Evolutionary conservation across 2,113 vertebrate genomes (phyloP).

Genomic region (Furnarius figulus): DNA sequence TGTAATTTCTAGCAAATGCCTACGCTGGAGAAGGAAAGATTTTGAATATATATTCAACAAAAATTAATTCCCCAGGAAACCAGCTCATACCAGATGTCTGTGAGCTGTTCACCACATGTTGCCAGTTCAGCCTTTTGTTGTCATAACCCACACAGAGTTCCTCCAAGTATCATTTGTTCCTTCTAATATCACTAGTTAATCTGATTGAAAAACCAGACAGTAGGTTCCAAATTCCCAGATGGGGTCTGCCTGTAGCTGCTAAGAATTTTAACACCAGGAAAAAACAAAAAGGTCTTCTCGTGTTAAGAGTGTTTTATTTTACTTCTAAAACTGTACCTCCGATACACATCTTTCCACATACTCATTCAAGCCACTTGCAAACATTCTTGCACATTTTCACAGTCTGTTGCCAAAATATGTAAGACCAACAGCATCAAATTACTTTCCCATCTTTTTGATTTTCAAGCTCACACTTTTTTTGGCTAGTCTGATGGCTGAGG

Average conservation of each 20-base stretch:
- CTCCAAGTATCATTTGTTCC: not conserved
- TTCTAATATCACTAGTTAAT: not conserved
- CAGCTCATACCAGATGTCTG: not conserved
- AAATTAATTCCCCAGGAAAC: not conserved
- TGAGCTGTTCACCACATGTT: constrained; percentile 22
- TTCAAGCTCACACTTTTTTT: not conserved
- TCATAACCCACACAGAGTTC: not conserved
- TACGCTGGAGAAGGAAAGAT: not conserved
- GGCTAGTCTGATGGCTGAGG: not conserved
- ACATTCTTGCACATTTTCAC: constrained; percentile 40
- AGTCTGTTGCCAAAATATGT: constrained; percentile 27
- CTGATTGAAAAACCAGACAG: constrained; percentile 29
- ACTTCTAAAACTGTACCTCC: constrained; percentile 32
- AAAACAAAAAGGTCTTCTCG: constrained; percentile 28
- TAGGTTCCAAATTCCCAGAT: constrained; percentile 16
- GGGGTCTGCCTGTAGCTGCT: constrained; percentile 16
- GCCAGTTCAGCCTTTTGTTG: not conserved
- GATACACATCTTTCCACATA: not conserved
- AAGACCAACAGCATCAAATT: constrained; percentile 27
- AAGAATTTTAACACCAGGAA: constrained; percentile 48
- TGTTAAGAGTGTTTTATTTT: constrained; percentile 21
- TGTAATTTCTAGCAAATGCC: constrained; percentile 2
- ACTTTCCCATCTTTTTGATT: constrained; percentile 20
- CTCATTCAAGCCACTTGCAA: constrained; percentile 27
- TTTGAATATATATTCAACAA: not conserved